Conservation (phyloP, 2,797 vertebrate species). For the Arrhamphus sclerolepis region DNA sequence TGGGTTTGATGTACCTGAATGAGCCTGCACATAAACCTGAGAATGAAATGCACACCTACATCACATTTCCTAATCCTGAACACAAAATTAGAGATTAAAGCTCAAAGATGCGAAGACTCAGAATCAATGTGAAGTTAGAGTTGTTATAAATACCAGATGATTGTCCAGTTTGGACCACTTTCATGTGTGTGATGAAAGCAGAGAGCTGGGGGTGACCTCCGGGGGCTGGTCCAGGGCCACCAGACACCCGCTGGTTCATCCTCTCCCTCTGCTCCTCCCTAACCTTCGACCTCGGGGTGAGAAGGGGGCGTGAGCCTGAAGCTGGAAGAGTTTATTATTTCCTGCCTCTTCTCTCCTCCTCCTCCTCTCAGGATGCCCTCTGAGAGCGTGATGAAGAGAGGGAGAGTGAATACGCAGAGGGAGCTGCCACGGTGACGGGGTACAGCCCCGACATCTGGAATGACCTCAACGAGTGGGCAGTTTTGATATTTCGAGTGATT, state of each 20-base stretch:
- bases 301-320: constrained; percentile 69
- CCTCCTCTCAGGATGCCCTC: constrained; percentile 30
- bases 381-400: constrained; percentile 30
- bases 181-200: constrained; percentile 1
- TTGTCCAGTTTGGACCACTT: too few relatives aligned
- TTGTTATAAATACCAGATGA: too few relatives aligned
- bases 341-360: constrained; percentile 66
- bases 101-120: neutral
- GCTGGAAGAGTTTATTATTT: constrained; percentile 82
- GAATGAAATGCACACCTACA: constrained; percentile 9
- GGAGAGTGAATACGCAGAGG: constrained; percentile 15
- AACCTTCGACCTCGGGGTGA: constrained; percentile 76
- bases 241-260: constrained; percentile 72
- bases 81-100: neutral
- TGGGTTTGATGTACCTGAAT: constrained; percentile 61
- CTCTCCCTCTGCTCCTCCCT: constrained; percentile 59
- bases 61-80: neutral
- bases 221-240: constrained; percentile 49
- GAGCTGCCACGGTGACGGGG: neutral
- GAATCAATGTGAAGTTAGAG: too few relatives aligned
- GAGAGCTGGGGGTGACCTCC: constrained; percentile 48
- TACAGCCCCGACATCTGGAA: neutral
- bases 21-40: constrained; percentile 40
- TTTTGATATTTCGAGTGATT: constrained; percentile 2
- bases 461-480: neutral